phyloP scores from a whole-genome alignment of 2,888 invertebrate genomes.

The Latrodectus hesperus region DNA sequence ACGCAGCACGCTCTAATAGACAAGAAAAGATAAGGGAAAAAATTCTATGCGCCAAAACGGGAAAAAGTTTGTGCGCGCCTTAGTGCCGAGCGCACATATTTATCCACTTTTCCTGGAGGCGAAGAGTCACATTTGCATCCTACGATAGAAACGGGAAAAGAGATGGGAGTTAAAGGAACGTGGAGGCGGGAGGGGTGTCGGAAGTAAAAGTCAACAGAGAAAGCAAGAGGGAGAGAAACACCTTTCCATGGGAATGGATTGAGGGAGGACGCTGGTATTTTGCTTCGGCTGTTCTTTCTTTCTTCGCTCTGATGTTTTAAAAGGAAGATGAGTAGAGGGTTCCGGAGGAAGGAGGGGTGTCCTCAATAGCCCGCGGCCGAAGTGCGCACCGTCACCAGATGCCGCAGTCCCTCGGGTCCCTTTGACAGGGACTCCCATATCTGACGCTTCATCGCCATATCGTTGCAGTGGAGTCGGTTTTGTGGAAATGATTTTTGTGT shows the following conservation, averaged over 20 bases:
- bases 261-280: slow-evolving; percentile 26
- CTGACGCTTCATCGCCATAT: no score
- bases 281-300: slow-evolving; percentile 62
- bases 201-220: slow-evolving; percentile 49
- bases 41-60: slow-evolving; percentile 33
- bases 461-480: no score
- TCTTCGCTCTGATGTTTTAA: slow-evolving; percentile 42
- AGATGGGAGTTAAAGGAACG: neutral
- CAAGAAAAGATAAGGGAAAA: slow-evolving; percentile 16
- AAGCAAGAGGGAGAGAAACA: slow-evolving; percentile 28
- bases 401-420: slow-evolving; percentile 63
- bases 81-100: slow-evolving; percentile 25
- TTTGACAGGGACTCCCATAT: slow-evolving; percentile 20
- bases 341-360: slow-evolving; percentile 19
- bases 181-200: slow-evolving; percentile 7
- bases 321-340: slow-evolving; percentile 22
- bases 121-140: slow-evolving; percentile 58
- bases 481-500: no score
- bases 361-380: slow-evolving; percentile 49
- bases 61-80: slow-evolving; percentile 11
- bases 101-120: slow-evolving; percentile 45
- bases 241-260: slow-evolving; percentile 10
- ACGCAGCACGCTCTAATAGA: slow-evolving; percentile 60
- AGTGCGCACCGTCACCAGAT: slow-evolving; percentile 40
- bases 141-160: slow-evolving; percentile 10